Evolutionary conservation across 2,797 vertebrate species (phyloP), one percentile per base, ranked within the genome.

Genomic region (Sebastes hopkinsi): DNA sequence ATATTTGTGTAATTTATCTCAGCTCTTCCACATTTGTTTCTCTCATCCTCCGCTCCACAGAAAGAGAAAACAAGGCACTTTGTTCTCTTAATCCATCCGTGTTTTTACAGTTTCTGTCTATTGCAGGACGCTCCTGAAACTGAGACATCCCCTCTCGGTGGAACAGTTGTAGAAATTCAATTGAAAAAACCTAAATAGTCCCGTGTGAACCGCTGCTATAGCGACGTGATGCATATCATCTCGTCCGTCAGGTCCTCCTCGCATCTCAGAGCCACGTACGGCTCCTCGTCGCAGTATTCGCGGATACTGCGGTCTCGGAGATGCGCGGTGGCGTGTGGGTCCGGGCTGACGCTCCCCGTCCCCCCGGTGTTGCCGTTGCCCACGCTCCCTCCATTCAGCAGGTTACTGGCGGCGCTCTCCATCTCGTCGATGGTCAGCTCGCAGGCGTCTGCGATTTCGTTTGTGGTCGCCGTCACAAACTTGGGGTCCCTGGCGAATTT

Each of bases 371-470:
- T 92, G 71, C 94, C 92, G 23, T 95, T 96, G 29, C 94, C 93
- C 86, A 97, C 82, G 4, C 93, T 96, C 62, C 97, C 38, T 42
- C 38, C 97, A 0, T 97, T 98, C 76, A 99, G 96, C 92, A 99
- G 95, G 75, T 96, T 97, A 82, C 97, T 98, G 72, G 98, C 99
- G 0, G 98, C 98, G 2, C 99, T 99, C 93, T 99, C 99, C 99
- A 99, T 99, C 93, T 99, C 98, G 0, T 99, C 98, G 1, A 99
- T 98, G 67, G 97, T 99, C 95, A 99, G 95, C 92, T 98, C 96
- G 62, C 98, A 99, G 25, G 98, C 98, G 18, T 99, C 98, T 1
- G 99, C 99, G 2, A 99, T 98, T 88, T 99, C 99, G 0, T 98
- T 96, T 90, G 98, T 99, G 22, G 98, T 97, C 1, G 94, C 98